Evolutionary conservation across 2,797 vertebrate species (phyloP), one percentile per base, ranked within the genome.

Genomic region (Hemibagrus guttatus): DNA sequence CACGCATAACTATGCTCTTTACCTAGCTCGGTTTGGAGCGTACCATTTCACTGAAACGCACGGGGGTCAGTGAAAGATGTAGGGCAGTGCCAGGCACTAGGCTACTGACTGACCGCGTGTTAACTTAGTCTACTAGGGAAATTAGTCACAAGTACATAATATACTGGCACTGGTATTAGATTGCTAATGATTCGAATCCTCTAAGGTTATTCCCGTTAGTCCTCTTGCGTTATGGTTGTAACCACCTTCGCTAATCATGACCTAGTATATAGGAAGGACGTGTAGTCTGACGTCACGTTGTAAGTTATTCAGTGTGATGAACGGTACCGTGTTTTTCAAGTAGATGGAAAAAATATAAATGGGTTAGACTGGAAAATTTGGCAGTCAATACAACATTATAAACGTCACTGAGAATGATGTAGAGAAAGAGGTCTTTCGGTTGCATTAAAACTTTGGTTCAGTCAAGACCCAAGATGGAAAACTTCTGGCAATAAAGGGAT

Each of bases 31-130:
- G 81, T 76, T 49, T 84, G 90, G 91, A 86, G 46, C 86, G 89
- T 89, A 89, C 91, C 90, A 88, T 86, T 69, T 59, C 61, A 13
- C 85, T 52, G n/a, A 17, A 84, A 80, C 79, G 72, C 74, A 76
- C 84, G 89, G 91, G 91, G 86, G 87, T 42, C n/a, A 46, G 26
- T 0, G 63, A 54, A 13, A 83, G 85, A 87, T 83, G 72, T 86
- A 75, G 85, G 74, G n/a, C 89, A 86, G 81, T 54, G 56, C 85
- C 63, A 83, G 84, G 64, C 80, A 26, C 75, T 54, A 71, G 66
- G 49, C 52, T 46, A 11, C 42, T 23, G 26, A 9, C 8, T 4
- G n/a, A 35, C 19, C 31, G 2, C 4, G 28, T 14, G 54, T 26
- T 35, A 13, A 26, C 59, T 7, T 76, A 1, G 14, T 9, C 49